A percentile compares a stretch with the other conserved stretches of the same genome.
These are phyloP conservation scores for Nomada fucata DNA, from an alignment of 2,888 invertebrate genomes.

Conservation along the genomic window DNA sequence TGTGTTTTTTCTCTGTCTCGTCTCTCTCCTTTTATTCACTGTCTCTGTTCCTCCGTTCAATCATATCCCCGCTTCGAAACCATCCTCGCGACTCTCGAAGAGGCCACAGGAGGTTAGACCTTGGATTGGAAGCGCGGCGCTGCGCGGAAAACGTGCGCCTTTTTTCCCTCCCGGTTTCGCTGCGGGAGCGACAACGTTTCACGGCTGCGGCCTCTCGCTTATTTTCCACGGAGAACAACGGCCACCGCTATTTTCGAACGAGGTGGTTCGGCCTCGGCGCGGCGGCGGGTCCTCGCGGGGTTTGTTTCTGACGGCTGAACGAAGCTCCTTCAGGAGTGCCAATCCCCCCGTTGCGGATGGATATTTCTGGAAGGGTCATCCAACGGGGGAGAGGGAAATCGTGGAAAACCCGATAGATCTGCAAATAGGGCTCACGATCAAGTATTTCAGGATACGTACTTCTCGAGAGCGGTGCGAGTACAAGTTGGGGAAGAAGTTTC, in stretches of 20 bases:
- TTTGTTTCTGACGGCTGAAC: conserved; percentile 4
- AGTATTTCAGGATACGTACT: neutral
- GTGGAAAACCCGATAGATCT: neutral
- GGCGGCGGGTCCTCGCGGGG: no score
- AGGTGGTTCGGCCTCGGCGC: no score
- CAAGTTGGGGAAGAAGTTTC: no score
- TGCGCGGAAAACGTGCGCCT: conserved; percentile 64
- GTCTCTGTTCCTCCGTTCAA: conserved; percentile 10
- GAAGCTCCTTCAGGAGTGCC: conserved; percentile 14
- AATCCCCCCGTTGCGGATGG: neutral
- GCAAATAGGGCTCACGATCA: neutral
- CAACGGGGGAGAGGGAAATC: neutral
- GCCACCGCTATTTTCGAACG: conserved; percentile 3
- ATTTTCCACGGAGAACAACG: conserved; percentile 5
- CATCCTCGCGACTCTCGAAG: conserved; percentile 68
- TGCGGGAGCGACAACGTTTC: conserved; percentile 38
- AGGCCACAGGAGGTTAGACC: conserved; percentile 66
- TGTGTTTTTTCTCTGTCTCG: neutral
- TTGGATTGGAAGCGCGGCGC: conserved; percentile 61
- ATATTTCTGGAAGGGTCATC: conserved; percentile 9
- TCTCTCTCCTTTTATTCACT: conserved; percentile 10
- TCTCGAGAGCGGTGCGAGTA: no score
- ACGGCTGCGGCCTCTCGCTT: conserved; percentile 22
- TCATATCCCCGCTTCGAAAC: conserved; percentile 51
- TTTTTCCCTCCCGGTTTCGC: conserved; percentile 29